Evolutionary conservation across 2,888 invertebrate species (phyloP).

Genomic region (Coelogynopora nodosa): DNA sequence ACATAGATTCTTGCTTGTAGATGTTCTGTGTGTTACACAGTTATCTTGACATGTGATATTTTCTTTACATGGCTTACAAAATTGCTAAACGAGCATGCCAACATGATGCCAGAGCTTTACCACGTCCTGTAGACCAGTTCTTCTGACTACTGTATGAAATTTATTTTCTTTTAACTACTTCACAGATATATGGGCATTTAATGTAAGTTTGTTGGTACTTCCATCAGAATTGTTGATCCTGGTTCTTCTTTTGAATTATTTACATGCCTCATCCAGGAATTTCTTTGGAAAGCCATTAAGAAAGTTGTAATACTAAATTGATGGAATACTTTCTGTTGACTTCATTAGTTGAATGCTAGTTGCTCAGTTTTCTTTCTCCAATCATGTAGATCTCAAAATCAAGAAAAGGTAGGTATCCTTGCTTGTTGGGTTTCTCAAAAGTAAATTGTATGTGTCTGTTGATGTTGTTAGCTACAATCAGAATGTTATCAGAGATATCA

Average conservation of each 20-base stretch:
- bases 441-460: conserved; percentile 15
- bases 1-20: neutral
- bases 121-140: conserved; percentile 4
- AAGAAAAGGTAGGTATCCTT: neutral
- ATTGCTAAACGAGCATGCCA: too few species aligned
- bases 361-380: neutral
- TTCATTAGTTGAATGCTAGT: neutral
- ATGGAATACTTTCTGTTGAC: neutral
- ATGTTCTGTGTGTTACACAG: neutral
- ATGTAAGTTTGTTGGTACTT: neutral
- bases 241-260: neutral
- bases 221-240: neutral
- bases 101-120: neutral
- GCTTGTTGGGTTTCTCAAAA: conserved; percentile 3
- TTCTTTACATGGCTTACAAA: neutral
- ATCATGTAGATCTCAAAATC: neutral
- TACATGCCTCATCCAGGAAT: neutral
- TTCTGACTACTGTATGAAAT: neutral
- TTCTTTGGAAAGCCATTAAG: neutral
- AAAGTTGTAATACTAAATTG: neutral
- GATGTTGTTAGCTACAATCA: neutral
- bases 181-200: neutral
- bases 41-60: neutral
- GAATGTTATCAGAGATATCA: neutral
- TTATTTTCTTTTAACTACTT: neutral